A percentile compares a stretch with the other conserved stretches of the same genome.
phyloP scores from a whole-genome alignment of 2,888 invertebrate species.

The Coremacera marginata region DNA sequence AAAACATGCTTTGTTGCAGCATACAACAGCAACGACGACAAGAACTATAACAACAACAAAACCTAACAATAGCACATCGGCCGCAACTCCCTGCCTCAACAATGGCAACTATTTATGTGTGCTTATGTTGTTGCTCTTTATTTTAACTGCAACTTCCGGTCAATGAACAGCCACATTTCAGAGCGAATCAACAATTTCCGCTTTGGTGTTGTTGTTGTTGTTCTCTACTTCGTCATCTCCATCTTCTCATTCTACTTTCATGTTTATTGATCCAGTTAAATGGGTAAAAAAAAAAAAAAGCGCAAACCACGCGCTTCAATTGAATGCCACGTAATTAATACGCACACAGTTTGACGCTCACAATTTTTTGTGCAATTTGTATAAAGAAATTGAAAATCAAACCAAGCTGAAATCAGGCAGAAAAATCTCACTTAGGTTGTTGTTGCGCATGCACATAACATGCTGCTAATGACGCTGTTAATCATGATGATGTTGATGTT shows the following conservation, averaged over 20 bases:
- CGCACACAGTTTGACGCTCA: not conserved
- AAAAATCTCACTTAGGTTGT: conserved; percentile 33
- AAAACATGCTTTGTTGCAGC: no score
- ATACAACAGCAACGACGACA: not conserved
- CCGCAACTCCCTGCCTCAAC: not conserved
- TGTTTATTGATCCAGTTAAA: conserved; percentile 14
- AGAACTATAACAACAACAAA: not conserved
- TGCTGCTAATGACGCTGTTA: conserved; percentile 24
- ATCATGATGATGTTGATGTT: conserved; percentile 19
- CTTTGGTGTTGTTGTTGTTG: conserved; percentile 20
- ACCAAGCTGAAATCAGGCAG: conserved; percentile 20
- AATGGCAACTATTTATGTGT: not conserved
- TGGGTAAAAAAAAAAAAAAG: not conserved
- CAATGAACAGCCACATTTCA: conserved; percentile 33
- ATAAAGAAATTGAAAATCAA: conserved; percentile 31
- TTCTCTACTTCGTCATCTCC: conserved; percentile 15
- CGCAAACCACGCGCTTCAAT: conserved; percentile 16
- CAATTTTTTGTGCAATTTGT: not conserved
- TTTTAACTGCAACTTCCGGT: conserved; percentile 33
- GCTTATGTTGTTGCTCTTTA: not conserved
- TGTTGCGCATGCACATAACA: conserved; percentile 38
- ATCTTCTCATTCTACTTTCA: conserved; percentile 9
- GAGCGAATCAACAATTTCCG: conserved; percentile 36
- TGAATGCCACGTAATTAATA: conserved; percentile 25
- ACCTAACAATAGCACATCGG: not conserved